Evolutionary conservation across 2,888 invertebrate species (phyloP), one percentile per base, ranked within the genome.

Genomic region (Gastracanthus pulcherrimus): DNA sequence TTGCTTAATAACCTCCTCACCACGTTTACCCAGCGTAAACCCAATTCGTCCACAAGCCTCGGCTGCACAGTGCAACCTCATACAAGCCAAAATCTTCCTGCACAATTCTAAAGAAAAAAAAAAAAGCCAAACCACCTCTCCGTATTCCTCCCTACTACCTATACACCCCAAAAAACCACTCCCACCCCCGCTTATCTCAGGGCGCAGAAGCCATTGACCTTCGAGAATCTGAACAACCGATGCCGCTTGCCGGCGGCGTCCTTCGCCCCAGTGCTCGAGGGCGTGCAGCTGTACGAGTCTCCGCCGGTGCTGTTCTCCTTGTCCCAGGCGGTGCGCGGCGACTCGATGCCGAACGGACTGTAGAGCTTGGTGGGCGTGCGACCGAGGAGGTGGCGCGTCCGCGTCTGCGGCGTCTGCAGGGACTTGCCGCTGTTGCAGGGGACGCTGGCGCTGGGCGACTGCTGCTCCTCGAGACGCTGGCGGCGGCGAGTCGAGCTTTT

Each of bases 281-380:
- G 78, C 19, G 86, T 36, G 84, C 66, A 75, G 91, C 92, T 55
- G 93, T 93, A 11, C 92, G 92, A 89, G 93, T 45, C n/a, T 13
- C 45, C 45, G n/a, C 45, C 93, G n/a, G n/a, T n/a, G n/a, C n/a
- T n/a, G 86, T 93, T 93, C 0, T 94, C 94, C 51, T 90, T 90
- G 91, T 93, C 93, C 93, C 93, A 91, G 2, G 89, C 87, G 13
- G 90, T 93, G 82, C 93, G 93, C 0, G 96, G 96, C 2, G 95
- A 95, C 86, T 96, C 96, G 51, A 96, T 95, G 6, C 95, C 94
- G 87, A 96, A 96, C 0, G 96, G 96, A 86, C 96, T 96, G 90
- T 96, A 96, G 77, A 96, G 87, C 89, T 95, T 95, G 0, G 95
- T 94, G 0, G 96, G 96, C 31, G 96, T 96, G 55, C 94, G 91